These are phyloP conservation scores for Phengaris arion DNA, from an alignment of 2,888 invertebrate genomes.

Conservation along the genomic window DNA sequence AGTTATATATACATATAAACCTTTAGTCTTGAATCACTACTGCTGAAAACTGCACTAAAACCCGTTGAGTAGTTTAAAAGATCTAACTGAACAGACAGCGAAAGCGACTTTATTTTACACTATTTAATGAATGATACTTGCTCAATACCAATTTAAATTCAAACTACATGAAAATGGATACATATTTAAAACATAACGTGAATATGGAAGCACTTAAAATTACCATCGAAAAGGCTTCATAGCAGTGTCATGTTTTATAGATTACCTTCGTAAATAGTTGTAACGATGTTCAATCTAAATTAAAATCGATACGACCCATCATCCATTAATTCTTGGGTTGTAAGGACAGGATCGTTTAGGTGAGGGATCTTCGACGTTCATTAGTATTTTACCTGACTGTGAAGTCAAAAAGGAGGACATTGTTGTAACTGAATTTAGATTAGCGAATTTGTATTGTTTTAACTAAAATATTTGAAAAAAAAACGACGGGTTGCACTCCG, in stretches of 20 bases:
- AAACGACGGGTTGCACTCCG: too few species aligned
- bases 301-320: neutral
- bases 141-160: neutral
- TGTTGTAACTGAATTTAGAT: neutral
- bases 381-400: neutral
- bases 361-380: neutral
- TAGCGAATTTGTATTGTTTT: neutral
- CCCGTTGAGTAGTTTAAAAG: too few species aligned
- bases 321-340: constrained; percentile 8
- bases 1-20: too few species aligned
- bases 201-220: neutral
- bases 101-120: too few species aligned
- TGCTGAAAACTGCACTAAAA: too few species aligned
- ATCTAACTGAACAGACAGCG: too few species aligned
- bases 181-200: neutral
- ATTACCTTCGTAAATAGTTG: constrained; percentile 3
- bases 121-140: too few species aligned
- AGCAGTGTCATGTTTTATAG: neutral
- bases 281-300: constrained; percentile 2
- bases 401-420: neutral
- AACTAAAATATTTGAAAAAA: neutral
- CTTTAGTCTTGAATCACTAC: too few species aligned
- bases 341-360: neutral
- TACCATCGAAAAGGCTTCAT: constrained; percentile 6
- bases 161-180: neutral